Percentiles rank a stretch among this genome's conserved stretches.
These are phyloP conservation scores for Harpegnathos saltator DNA, from an alignment of 1,140 invertebrate genomes.

Conservation along the genomic window DNA sequence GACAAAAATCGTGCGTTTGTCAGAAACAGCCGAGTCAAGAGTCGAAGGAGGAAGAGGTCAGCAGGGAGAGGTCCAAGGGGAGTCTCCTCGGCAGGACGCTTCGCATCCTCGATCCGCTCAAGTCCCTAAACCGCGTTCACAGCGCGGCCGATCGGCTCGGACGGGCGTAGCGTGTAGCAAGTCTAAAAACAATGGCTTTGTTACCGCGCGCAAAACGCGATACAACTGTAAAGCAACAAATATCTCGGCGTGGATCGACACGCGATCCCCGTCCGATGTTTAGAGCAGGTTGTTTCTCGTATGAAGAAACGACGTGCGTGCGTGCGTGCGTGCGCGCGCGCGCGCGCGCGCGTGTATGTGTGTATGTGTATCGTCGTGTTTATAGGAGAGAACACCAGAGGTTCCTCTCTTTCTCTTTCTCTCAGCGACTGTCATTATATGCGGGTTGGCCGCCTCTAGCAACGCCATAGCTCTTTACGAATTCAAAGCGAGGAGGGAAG, in stretches of 20 bases:
- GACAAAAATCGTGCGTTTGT: neutral
- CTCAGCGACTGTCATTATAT: constrained; percentile 70
- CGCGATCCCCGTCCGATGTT: constrained; percentile 79
- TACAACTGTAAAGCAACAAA: constrained; percentile 84
- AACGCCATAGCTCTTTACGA: constrained; percentile 67
- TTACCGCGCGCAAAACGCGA: constrained; percentile 82
- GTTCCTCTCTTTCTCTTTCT: constrained; percentile 16
- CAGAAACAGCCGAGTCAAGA: constrained; percentile 47
- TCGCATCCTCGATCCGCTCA: constrained; percentile 74
- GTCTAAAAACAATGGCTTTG: constrained; percentile 83
- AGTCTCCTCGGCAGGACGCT: constrained; percentile 68
- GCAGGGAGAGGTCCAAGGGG: constrained; percentile 42
- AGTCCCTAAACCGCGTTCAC: constrained; percentile 58
- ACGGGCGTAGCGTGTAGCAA: constrained; percentile 73
- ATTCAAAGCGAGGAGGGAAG: constrained; percentile 73
- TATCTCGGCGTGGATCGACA: constrained; percentile 84
- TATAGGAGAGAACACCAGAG: constrained; percentile 42
- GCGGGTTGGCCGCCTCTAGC: constrained; percentile 71
- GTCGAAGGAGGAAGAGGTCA: constrained; percentile 17
- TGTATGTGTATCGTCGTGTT: constrained; percentile 45
- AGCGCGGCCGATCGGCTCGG: constrained; percentile 45
- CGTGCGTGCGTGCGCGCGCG: constrained; percentile 29
- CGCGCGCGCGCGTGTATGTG: constrained; percentile 32
- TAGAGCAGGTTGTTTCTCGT: constrained; percentile 63
- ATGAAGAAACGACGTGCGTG: constrained; percentile 33